A percentile compares a stretch with the other conserved stretches of the same genome.
These are phyloP conservation scores for Ischnus inquisitorius DNA, from an alignment of 2,888 invertebrate genomes.

Conservation along the genomic window DNA sequence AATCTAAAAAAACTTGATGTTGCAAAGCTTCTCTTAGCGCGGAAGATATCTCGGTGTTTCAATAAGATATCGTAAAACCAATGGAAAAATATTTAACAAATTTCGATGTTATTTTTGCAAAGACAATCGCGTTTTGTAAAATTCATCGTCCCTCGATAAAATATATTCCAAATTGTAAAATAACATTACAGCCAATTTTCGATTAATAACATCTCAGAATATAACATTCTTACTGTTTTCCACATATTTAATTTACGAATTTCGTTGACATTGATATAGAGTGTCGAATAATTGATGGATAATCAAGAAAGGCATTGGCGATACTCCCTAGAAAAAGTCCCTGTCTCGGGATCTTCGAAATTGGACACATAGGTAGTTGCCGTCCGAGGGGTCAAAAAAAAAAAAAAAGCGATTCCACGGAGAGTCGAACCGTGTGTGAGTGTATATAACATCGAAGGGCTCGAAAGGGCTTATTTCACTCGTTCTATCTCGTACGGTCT, in stretches of 20 bases:
- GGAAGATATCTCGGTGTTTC: no score
- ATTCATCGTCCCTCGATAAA: no score
- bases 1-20: no score
- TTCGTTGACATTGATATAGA: background rate
- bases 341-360: conserved; percentile 41
- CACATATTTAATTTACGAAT: background rate
- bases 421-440: conserved; percentile 34
- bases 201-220: no score
- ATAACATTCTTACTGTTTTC: no score
- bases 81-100: background rate
- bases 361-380: conserved; percentile 44
- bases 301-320: background rate
- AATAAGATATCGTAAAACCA: no score
- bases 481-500: conserved; percentile 41
- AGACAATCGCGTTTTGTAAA: no score
- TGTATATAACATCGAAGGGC: conserved; percentile 26
- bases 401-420: conserved; percentile 41
- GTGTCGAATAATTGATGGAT: background rate
- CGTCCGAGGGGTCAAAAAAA: conserved; percentile 31
- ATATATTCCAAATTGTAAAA: no score
- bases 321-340: background rate
- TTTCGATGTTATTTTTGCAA: background rate
- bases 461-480: conserved; percentile 56
- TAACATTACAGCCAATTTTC: no score
- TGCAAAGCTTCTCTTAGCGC: no score